phyloP scores from a whole-genome alignment of 2,113 vertebrate genomes.

The Seriola aureovittata region DNA sequence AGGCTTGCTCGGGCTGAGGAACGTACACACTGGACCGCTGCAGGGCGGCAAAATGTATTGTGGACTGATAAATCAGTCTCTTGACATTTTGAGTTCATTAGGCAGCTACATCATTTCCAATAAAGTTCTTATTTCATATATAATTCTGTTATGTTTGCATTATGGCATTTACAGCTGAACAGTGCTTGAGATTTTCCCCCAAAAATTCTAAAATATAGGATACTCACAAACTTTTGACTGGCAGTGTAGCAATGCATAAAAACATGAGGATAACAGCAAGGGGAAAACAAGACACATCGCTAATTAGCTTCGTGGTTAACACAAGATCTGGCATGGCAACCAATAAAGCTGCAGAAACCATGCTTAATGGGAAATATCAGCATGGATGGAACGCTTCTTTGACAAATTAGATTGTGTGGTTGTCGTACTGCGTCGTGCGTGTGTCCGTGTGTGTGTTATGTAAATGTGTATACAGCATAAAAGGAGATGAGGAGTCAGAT shows the following conservation, averaged over 20 bases:
- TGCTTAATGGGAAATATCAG: constrained; percentile 54
- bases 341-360: constrained; percentile 49
- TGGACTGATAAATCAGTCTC: constrained; percentile 16
- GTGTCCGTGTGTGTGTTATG: constrained; percentile 23
- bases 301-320: constrained; percentile 69
- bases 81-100: constrained; percentile 52
- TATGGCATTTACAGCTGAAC: background rate
- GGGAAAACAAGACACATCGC: constrained; percentile 51
- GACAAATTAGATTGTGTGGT: constrained; percentile 51
- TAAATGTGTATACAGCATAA: constrained; percentile 30
- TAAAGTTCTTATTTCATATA: background rate
- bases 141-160: background rate
- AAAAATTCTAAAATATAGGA: constrained; percentile 2
- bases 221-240: constrained; percentile 42
- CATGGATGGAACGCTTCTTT: constrained; percentile 30
- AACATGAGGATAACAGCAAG: constrained; percentile 34
- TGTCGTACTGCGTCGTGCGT: background rate
- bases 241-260: constrained; percentile 42
- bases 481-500: constrained; percentile 40
- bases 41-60: constrained; percentile 5
- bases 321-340: constrained; percentile 61
- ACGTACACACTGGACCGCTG: constrained; percentile 33
- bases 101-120: background rate
- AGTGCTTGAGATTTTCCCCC: background rate
- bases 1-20: constrained; percentile 30